phyloP scores from a whole-genome alignment of 2,797 vertebrate species.

The Sarcoramphus papa region DNA sequence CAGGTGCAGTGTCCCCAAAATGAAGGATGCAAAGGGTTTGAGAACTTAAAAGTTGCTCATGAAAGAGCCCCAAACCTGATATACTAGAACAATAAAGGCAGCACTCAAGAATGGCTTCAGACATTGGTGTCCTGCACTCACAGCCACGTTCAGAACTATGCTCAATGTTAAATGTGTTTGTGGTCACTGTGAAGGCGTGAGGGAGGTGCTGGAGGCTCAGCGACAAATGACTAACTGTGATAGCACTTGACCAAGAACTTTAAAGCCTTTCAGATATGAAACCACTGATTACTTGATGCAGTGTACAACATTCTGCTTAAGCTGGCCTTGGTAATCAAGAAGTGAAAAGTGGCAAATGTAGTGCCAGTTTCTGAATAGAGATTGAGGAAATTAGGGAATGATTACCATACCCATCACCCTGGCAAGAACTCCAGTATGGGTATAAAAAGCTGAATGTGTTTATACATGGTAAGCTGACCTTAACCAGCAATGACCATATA shows the following conservation, averaged over 20 bases:
- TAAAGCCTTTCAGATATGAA: background rate
- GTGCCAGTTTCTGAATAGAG: background rate
- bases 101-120: background rate
- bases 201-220: background rate
- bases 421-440: background rate
- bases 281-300: background rate
- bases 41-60: background rate
- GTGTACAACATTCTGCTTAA: background rate
- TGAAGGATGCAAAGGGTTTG: background rate
- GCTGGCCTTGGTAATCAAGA: background rate
- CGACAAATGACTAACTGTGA: background rate
- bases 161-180: background rate
- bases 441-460: background rate
- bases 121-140: background rate
- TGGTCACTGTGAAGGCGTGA: rapidly evolving
- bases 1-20: background rate
- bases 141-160: background rate
- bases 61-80: background rate
- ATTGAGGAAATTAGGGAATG: background rate
- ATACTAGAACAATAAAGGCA: background rate
- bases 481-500: background rate
- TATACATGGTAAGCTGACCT: background rate
- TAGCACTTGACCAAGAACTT: background rate
- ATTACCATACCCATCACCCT: background rate
- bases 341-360: background rate